Conservation (phyloP, 2,797 vertebrate species). For the Rhodeus uyekii region DNA sequence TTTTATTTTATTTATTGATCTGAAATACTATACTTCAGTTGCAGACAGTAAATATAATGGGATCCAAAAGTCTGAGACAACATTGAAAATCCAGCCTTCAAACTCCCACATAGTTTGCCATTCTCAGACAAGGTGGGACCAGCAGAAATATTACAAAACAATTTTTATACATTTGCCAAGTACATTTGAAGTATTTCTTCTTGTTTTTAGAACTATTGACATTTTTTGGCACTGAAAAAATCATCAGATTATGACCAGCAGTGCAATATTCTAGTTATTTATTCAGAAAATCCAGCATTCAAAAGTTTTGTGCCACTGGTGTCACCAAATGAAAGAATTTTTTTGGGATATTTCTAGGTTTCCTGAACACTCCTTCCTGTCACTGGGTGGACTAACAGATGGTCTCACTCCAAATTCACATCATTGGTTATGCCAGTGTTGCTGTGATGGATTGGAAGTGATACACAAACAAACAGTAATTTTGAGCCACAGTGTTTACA, state of each 20-base stretch:
- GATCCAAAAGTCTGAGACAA: neutral
- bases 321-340: neutral
- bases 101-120: too few relatives aligned
- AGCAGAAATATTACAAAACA: slow-evolving; percentile 49
- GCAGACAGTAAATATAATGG: neutral
- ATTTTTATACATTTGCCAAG: slow-evolving; percentile 13
- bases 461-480: neutral
- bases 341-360: too few relatives aligned
- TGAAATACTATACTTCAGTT: neutral
- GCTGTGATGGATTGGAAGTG: neutral
- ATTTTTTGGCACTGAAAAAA: slow-evolving; percentile 16
- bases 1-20: too few relatives aligned
- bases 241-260: slow-evolving; percentile 11
- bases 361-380: neutral
- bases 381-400: neutral
- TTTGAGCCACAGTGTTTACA: neutral
- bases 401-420: neutral
- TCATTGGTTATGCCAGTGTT: neutral
- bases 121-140: neutral
- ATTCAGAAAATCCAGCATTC: neutral
- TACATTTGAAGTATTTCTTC: neutral
- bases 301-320: neutral
- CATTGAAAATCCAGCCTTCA: neutral
- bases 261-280: slow-evolving; percentile 5
- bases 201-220: slow-evolving; percentile 18